A percentile compares a stretch with the other conserved stretches of the same genome.
Evolutionary conservation across 2,888 invertebrate species (phyloP).

Genomic region (Pollenia amentaria): DNA sequence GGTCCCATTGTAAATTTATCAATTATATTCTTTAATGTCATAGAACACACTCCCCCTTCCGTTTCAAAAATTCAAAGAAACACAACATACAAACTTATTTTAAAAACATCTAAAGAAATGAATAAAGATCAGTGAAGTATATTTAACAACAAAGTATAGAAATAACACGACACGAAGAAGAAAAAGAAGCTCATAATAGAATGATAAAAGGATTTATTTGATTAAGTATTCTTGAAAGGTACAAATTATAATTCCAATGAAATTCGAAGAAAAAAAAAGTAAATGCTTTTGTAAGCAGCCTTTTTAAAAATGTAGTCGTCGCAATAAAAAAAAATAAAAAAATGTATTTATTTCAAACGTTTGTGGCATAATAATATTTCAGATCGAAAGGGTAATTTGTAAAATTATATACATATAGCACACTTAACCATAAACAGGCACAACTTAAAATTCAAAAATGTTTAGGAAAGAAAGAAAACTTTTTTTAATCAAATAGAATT

Average conservation of each 20-base stretch:
- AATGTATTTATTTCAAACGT: slow-evolving; percentile 56
- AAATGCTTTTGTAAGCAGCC: neutral
- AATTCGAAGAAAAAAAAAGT: slow-evolving; percentile 20
- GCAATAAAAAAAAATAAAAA: slow-evolving; percentile 41
- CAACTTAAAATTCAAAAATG: no score
- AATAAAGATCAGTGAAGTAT: slow-evolving; percentile 45
- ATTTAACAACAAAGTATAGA: slow-evolving; percentile 12
- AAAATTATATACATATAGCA: neutral
- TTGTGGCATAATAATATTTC: slow-evolving; percentile 45
- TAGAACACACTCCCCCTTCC: slow-evolving; percentile 26
- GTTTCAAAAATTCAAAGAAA: slow-evolving; percentile 40
- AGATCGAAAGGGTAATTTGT: neutral
- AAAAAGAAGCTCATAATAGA: neutral
- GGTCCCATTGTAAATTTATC: slow-evolving; percentile 12
- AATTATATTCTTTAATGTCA: slow-evolving; percentile 18
- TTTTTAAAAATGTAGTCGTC: slow-evolving; percentile 14
- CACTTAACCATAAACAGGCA: no score
- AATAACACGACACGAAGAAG: slow-evolving; percentile 27
- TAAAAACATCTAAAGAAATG: slow-evolving; percentile 3
- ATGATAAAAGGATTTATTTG: slow-evolving; percentile 60
- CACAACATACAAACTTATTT: slow-evolving; percentile 9
- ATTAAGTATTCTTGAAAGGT: slow-evolving; percentile 67
- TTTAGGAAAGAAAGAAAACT: no score
- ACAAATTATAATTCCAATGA: slow-evolving; percentile 53
- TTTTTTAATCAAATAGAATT: no score